phyloP scores from a whole-genome alignment of 1,140 invertebrate species.

The Eufriesea mexicana region DNA sequence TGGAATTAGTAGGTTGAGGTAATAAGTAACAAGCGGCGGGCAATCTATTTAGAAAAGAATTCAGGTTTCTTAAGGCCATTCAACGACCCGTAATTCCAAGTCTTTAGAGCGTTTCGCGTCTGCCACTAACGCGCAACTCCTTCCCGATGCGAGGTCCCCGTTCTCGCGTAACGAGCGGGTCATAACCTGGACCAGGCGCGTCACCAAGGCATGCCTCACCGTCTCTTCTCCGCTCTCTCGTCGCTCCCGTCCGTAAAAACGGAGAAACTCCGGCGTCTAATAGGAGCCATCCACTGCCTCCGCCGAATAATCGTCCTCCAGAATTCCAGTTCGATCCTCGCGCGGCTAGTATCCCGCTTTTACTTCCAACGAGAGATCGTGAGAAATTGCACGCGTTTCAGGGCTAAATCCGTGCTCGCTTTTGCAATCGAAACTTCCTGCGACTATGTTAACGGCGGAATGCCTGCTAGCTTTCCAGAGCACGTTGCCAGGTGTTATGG shows the following conservation, averaged over 20 bases:
- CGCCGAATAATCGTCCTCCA: not conserved
- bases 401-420: slow-evolving; percentile 8
- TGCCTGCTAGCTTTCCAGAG: not conserved
- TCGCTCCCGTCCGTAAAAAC: not conserved
- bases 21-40: slow-evolving; percentile 75
- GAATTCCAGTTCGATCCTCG: slow-evolving; percentile 10
- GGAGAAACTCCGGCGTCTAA: slow-evolving; percentile 28
- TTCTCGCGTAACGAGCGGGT: slow-evolving; percentile 60
- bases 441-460: not conserved
- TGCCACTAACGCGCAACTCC: slow-evolving; percentile 56
- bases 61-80: slow-evolving; percentile 74
- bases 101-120: slow-evolving; percentile 64
- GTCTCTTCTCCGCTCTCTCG: not conserved
- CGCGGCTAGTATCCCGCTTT: not conserved
- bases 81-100: slow-evolving; percentile 66
- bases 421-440: slow-evolving; percentile 29
- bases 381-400: slow-evolving; percentile 22
- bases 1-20: slow-evolving; percentile 77
- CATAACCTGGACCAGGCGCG: slow-evolving; percentile 53
- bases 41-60: slow-evolving; percentile 78
- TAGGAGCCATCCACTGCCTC: not conserved
- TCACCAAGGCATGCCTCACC: slow-evolving; percentile 34
- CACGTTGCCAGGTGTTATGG: too few relatives aligned
- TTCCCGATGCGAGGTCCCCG: slow-evolving; percentile 54
- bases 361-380: not conserved